phyloP scores from a whole-genome alignment of 2,797 vertebrate genomes.

The Momotus momota region DNA sequence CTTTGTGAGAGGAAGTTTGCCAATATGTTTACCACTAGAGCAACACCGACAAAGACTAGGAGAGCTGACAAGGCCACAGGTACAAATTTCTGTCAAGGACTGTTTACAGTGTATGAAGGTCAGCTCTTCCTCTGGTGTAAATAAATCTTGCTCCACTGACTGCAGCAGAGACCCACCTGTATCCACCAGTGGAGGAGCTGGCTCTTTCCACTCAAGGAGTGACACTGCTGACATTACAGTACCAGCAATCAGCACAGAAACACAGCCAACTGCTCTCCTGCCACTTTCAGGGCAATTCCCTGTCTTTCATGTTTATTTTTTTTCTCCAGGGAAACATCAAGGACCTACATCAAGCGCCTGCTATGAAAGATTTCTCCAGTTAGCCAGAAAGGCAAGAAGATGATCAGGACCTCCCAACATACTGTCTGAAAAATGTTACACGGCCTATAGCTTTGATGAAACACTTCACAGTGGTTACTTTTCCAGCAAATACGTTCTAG shows the following conservation, averaged over 20 bases:
- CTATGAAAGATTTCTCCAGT: neutral
- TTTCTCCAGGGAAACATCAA: neutral
- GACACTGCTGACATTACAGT: neutral
- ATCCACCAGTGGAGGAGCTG: neutral
- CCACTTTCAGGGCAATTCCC: neutral
- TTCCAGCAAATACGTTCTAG: neutral
- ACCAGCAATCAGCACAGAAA: neutral
- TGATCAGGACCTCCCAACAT: neutral
- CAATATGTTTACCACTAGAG: neutral
- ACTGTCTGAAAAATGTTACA: fast-evolving
- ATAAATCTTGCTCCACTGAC: slow-evolving; percentile 18
- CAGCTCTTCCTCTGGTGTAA: slow-evolving; percentile 33
- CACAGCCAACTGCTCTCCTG: neutral
- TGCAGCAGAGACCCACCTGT: neutral
- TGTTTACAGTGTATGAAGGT: slow-evolving; percentile 48
- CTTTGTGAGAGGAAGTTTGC: slow-evolving; percentile 30
- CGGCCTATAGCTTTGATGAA: neutral
- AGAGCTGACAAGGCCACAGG: slow-evolving; percentile 40
- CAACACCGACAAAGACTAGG: neutral
- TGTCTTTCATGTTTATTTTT: fast-evolving
- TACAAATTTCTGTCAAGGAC: slow-evolving; percentile 35
- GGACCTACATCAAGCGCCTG: neutral
- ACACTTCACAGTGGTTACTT: neutral
- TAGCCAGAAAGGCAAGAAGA: neutral
- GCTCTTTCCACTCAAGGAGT: neutral